Base-by-base conservation (phyloP, 2,888 invertebrate genomes). In the Lasius fuliginosus region DNA sequence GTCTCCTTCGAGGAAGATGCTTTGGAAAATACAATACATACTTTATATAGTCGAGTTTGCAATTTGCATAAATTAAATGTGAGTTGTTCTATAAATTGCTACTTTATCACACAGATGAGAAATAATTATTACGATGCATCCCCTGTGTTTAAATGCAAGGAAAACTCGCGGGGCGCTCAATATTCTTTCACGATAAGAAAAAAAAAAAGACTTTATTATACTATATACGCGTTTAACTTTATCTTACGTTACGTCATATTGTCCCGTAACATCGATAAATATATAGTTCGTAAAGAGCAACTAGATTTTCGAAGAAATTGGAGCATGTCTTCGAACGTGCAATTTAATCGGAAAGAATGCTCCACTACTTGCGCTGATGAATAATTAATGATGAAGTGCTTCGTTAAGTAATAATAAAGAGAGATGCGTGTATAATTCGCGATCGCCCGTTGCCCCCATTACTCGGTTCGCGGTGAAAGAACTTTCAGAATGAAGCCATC, bases 341-440 rank as follows among this genome's bases (percentile, higher is more conserved):
- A 46, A 60, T 60, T 79, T 73, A 46, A 42, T 73, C 79, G 30
- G 15, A 27, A 58, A 40, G 42, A 46, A 79, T 23, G 56, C 42
- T 73, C 23, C 58, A 23, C 74, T 33, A 53, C 64, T 79, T n/a
- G 62, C 30, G 77, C 36, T 42, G 64, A 79, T 82, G 65, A 82
- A 82, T 82, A 77, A 82, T 82, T 82, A 79, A 82, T 82, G 53
- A 30, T n/a, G n/a, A 40, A 77, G 46, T 77, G 82, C 77, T 82
- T 82, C 82, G 79, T 82, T 82, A 82, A 82, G 64, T 53, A 82
- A 82, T 82, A 81, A 81, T 81, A 82, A 77, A 82, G 82, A 49
- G 82, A 53, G 82, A 82, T 82, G 79, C 65, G 46, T 73, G 60
- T 81, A 81, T 56, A 60, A 81, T 42, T 64, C 81, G 40, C 46